Conservation (phyloP, 2,888 invertebrate genomes). For the Cybosia mesomella region DNA sequence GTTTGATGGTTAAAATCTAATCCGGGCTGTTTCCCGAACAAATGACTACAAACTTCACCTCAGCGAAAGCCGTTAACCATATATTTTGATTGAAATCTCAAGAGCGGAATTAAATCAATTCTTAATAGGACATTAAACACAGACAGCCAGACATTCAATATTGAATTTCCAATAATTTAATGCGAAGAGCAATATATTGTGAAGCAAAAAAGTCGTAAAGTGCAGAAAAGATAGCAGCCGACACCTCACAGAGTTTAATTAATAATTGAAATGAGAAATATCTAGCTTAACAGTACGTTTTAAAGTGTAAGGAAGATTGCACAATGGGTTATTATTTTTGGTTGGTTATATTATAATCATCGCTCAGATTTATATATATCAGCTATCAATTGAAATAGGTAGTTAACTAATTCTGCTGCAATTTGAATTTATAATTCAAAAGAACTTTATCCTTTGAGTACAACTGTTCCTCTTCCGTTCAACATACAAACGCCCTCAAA, state of each 20-base stretch:
- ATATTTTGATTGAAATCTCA: slow-evolving; percentile 1
- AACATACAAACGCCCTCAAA: too few relatives aligned
- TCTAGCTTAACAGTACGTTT: slow-evolving; percentile 23
- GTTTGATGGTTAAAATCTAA: too few relatives aligned
- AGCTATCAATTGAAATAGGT: too few relatives aligned
- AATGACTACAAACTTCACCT: background rate
- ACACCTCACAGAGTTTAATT: slow-evolving; percentile 39
- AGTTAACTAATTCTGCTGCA: too few relatives aligned
- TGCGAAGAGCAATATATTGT: slow-evolving; percentile 2
- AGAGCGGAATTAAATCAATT: slow-evolving; percentile 12
- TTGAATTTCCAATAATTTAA: slow-evolving; percentile 19
- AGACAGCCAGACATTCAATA: slow-evolving; percentile 21
- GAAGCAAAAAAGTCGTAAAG: slow-evolving; percentile 8
- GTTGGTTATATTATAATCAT: slow-evolving; percentile 13
- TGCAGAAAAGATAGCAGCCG: slow-evolving; percentile 18
- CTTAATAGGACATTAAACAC: slow-evolving; percentile 10
- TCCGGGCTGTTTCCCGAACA: too few relatives aligned
- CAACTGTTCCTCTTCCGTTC: too few relatives aligned
- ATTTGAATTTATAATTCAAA: too few relatives aligned
- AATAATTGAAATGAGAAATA: slow-evolving; percentile 53
- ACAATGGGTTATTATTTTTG: slow-evolving; percentile 21
- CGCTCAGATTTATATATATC: background rate
- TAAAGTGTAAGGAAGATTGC: slow-evolving; percentile 25
- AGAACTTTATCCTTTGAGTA: too few relatives aligned
- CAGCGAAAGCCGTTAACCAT: background rate